Percentiles rank a stretch among this genome's conserved stretches.
These are phyloP conservation scores for Trissoscelio sp. DNA, from an alignment of 2,888 invertebrate species.

Conservation along the genomic window DNA sequence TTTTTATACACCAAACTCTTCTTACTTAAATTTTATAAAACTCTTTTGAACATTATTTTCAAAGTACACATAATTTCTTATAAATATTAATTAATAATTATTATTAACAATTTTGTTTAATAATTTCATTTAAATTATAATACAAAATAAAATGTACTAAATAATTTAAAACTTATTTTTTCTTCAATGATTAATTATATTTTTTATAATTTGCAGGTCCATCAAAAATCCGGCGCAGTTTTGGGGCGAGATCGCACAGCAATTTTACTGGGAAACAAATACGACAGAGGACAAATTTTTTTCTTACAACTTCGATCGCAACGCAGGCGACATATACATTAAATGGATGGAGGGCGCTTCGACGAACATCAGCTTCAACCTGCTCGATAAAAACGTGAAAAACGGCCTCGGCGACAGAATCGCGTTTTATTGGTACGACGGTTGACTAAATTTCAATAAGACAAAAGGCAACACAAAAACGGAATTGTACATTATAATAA, in stretches of 20 bases:
- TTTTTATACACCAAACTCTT: too few relatives aligned
- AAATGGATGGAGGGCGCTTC: conserved; percentile 98
- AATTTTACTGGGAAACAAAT: conserved; percentile 96
- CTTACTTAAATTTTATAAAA: too few relatives aligned
- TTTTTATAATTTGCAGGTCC: conserved; percentile 84
- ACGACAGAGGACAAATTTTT: conserved; percentile 90
- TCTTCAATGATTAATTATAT: too few relatives aligned
- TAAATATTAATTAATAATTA: too few relatives aligned
- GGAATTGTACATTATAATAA: too few relatives aligned
- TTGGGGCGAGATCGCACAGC: conserved; percentile 96
- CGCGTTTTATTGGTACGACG: conserved; percentile 95
- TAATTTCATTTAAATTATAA: too few relatives aligned
- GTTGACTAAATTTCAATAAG: neutral
- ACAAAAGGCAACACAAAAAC: neutral
- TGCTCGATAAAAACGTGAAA: conserved; percentile 95
- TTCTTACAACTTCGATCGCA: conserved; percentile 95
- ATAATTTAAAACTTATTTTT: too few relatives aligned
- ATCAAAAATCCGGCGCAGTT: conserved; percentile 95
- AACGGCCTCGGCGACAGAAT: conserved; percentile 95
- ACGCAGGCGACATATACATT: conserved; percentile 94
- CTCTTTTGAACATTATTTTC: too few relatives aligned
- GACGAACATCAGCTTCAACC: conserved; percentile 98
- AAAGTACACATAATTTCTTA: too few relatives aligned
- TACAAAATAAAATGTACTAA: too few relatives aligned
- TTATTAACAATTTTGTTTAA: too few relatives aligned